Conservation (phyloP, 2,888 invertebrate species). For the Cephonodes hylas region DNA sequence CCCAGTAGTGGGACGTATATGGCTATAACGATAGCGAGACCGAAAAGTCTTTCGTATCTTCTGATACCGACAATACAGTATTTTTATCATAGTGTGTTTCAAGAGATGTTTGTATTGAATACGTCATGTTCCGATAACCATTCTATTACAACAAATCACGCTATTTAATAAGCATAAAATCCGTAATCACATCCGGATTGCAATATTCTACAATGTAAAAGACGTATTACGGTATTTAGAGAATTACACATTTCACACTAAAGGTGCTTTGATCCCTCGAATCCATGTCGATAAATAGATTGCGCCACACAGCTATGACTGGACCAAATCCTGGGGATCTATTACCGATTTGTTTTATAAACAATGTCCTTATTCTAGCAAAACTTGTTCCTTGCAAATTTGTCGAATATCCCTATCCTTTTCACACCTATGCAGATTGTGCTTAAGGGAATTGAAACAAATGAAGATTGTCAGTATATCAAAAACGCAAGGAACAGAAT, state of each 20-base stretch:
- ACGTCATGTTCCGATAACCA: no score
- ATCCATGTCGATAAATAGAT: constrained; percentile 1
- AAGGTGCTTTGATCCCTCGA: background rate
- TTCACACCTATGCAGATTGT: background rate
- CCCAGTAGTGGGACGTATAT: no score
- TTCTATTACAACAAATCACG: no score
- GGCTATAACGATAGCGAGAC: no score
- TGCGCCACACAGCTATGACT: background rate
- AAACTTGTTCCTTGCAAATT: background rate
- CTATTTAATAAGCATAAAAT: background rate
- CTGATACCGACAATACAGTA: no score
- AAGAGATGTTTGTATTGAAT: no score
- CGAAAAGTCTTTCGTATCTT: no score
- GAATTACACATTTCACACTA: background rate
- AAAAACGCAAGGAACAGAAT: background rate
- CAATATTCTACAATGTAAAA: background rate
- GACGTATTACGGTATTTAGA: background rate
- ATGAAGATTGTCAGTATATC: background rate
- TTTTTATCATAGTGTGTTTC: no score
- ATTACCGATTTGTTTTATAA: background rate
- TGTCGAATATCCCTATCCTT: background rate
- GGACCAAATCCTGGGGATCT: background rate
- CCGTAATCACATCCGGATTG: background rate
- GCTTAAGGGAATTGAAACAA: background rate
- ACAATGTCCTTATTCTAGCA: background rate